Evolutionary conservation across 2,888 invertebrate species (phyloP).

Genomic region (Eilema depressum): DNA sequence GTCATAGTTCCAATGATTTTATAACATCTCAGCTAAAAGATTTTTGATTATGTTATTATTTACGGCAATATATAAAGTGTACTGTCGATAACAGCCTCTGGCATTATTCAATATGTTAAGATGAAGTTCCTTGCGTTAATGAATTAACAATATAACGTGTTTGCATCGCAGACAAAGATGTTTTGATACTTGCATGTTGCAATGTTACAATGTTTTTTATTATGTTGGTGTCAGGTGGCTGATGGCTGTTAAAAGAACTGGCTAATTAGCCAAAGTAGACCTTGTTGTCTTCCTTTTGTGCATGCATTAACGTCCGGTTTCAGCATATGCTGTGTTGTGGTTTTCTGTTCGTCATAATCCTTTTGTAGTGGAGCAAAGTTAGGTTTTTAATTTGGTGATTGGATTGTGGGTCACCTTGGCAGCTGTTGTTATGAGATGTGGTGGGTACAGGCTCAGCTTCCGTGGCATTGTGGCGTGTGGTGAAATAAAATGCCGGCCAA

Average conservation of each 20-base stretch:
- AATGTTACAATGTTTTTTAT: conserved; percentile 3
- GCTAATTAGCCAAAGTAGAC: conserved; percentile 6
- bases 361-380: neutral
- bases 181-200: conserved; percentile 3
- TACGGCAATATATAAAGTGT: conserved; percentile 46
- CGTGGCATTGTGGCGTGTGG: neutral
- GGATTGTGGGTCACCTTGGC: neutral
- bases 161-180: conserved; percentile 26
- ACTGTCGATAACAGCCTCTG: conserved; percentile 41
- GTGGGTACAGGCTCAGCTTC: neutral
- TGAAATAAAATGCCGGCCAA: neutral
- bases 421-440: neutral
- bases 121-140: conserved; percentile 34
- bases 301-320: neutral
- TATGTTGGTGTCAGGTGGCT: conserved; percentile 7
- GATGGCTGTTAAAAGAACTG: conserved; percentile 1
- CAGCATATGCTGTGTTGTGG: conserved; percentile 6
- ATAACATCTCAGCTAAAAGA: conserved; percentile 40
- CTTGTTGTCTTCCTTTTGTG: conserved; percentile 3
- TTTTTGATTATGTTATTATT: conserved; percentile 51
- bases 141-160: conserved; percentile 32
- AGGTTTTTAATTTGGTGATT: neutral
- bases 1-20: conserved; percentile 40
- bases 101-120: conserved; percentile 35
- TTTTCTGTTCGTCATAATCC: neutral